These are phyloP conservation scores for Myrmecophaga tridactyla DNA, from an alignment of 2,113 vertebrate genomes.

Conservation along the genomic window DNA sequence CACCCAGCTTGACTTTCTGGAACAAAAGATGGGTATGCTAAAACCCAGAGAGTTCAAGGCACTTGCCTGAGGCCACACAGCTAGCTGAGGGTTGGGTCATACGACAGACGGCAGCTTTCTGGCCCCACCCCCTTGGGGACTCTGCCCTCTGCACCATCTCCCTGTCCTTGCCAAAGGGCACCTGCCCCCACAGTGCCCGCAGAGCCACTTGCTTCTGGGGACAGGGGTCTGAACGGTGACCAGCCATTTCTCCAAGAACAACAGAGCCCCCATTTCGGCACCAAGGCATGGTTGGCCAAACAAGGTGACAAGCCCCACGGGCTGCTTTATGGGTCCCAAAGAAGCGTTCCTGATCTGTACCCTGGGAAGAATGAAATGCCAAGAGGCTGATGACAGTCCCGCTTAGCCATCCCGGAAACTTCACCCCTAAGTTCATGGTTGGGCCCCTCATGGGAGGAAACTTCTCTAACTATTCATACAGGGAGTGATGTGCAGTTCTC, in stretches of 20 bases:
- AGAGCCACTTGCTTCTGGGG: constrained; percentile 54
- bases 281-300: constrained; percentile 75
- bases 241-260: constrained; percentile 66
- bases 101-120: neutral
- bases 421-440: neutral
- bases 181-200: neutral
- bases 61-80: neutral
- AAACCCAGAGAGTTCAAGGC: neutral
- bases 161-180: neutral
- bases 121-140: neutral
- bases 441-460: constrained; percentile 53
- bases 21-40: neutral
- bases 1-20: neutral
- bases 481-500: neutral
- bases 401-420: constrained; percentile 20
- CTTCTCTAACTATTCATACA: neutral
- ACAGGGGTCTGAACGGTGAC: neutral
- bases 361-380: neutral
- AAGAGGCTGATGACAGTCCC: constrained; percentile 31
- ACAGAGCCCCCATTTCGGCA: constrained; percentile 65
- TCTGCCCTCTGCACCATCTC: neutral
- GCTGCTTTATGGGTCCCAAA: neutral
- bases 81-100: neutral
- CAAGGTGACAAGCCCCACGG: constrained; percentile 54
- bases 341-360: constrained; percentile 10